Evolutionary conservation across 2,113 vertebrate genomes (phyloP).

Genomic region (Choloepus hoffmanni): DNA sequence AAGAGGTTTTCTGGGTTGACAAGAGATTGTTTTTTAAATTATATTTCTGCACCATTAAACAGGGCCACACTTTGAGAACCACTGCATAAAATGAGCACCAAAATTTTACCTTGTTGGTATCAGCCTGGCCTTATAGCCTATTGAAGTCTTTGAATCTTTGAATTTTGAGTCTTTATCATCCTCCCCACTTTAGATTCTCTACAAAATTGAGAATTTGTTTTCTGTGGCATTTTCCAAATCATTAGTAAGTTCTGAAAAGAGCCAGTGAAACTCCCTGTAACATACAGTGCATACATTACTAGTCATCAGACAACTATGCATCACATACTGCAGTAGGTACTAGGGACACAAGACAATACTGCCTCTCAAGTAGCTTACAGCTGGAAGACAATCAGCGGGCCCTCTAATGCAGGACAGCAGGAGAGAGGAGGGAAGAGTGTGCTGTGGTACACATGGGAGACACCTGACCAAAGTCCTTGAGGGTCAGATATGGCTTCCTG

Average conservation of each 20-base stretch:
- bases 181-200: not conserved
- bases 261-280: not conserved
- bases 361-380: not conserved
- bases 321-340: not conserved
- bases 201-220: not conserved
- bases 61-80: not conserved
- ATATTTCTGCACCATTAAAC: not conserved
- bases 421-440: not conserved
- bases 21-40: not conserved
- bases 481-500: not conserved
- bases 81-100: not conserved
- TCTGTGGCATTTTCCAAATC: not conserved
- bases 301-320: not conserved
- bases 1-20: not conserved
- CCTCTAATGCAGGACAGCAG: not conserved
- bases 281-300: not conserved
- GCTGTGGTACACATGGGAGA: not conserved
- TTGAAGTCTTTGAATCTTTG: not conserved
- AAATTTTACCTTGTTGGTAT: not conserved
- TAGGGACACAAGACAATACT: not conserved
- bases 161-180: not conserved
- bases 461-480: not conserved
- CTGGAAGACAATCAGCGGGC: not conserved
- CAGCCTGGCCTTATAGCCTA: not conserved
- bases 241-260: not conserved